Base-by-base conservation (phyloP, 2,888 invertebrate genomes). In the Sarcophaga carnaria region DNA sequence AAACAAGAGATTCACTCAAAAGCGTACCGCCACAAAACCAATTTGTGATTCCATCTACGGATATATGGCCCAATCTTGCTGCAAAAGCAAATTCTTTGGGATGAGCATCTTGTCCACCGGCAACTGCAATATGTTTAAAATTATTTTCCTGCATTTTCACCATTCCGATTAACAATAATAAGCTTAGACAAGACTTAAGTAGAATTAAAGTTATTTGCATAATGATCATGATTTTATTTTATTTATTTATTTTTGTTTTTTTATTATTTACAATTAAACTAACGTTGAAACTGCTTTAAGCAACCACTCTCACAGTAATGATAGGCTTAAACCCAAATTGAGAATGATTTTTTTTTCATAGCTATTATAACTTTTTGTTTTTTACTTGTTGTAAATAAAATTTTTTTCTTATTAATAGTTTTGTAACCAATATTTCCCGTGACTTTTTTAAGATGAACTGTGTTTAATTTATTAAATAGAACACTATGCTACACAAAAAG, bases 41-140 rank as follows among this genome's bases (percentile, higher is more conserved):
- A 20, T 88, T 88, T 37, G 37, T 37, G 6, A 37, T 49, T 66
- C 91, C 90, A 11, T 78, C 64, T 66, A 80, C 80, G 63, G 75
- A 67, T 64, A 88, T 80, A 60, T 88, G 86, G 72, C 90, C 91
- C 59, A 90, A 83, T 82, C 93, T 93, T 2, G 90, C 90, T 82
- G 91, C 91, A 80, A 91, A 91, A 0, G 93, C 91, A 83, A 93
- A 93, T 85, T 93, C 93, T 54, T 90, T 90, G 4, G 91, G 89
- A 45, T 88, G 88, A 2, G 93, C 92, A 2, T 90, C 89, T 63
- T 85, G 88, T 2, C 92, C 92, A 11, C 91, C 87, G 79, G 90
- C 76, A 88, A 92, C 47, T 89, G 54, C 91, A 89, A 12, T 90
- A 88, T n/a, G 90, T 86, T 37, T 89, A 17, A 71, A 75, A 47